Evolutionary conservation across 2,113 vertebrate genomes (phyloP).

Genomic region (Entomyzon cyanotis): DNA sequence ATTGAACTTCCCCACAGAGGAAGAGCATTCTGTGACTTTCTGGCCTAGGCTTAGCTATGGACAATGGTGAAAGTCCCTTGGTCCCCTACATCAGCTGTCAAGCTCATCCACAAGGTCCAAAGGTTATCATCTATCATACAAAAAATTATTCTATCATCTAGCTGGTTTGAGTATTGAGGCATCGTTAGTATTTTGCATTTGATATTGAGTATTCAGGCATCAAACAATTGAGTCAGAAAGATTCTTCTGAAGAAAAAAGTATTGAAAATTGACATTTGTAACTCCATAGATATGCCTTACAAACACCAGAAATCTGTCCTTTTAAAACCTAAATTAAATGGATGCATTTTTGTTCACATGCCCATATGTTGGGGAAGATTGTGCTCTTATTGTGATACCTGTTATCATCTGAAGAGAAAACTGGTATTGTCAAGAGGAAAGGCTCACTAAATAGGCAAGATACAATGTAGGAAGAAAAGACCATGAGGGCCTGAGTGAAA

Average conservation of each 20-base stretch:
- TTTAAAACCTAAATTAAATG: background rate
- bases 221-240: background rate
- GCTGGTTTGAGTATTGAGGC: background rate
- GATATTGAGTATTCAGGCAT: background rate
- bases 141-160: background rate
- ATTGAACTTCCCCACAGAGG: background rate
- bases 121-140: background rate
- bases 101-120: background rate
- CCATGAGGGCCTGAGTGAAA: background rate
- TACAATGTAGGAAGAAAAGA: background rate
- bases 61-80: background rate
- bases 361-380: background rate
- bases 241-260: background rate
- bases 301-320: background rate
- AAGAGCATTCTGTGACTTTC: background rate
- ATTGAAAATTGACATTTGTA: background rate
- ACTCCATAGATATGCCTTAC: background rate
- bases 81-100: background rate
- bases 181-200: background rate
- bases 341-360: background rate
- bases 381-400: background rate
- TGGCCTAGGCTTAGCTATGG: background rate
- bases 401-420: background rate
- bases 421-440: background rate
- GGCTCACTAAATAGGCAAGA: background rate